These are phyloP conservation scores for Leptinotarsa juncta DNA, from an alignment of 2,888 invertebrate genomes.

Conservation along the genomic window DNA sequence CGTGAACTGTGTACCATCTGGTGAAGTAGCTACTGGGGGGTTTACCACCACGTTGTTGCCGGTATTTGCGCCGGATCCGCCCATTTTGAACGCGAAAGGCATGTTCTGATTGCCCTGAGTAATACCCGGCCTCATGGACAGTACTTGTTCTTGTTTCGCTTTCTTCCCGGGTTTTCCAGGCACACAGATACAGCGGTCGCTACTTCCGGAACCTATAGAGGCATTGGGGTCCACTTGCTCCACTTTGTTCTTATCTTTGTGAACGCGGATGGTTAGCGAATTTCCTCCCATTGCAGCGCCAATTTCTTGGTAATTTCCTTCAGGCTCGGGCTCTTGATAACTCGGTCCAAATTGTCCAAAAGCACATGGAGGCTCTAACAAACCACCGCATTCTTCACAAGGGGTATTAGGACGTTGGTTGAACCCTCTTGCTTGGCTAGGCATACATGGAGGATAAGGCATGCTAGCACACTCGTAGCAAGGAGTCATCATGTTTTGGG, in stretches of 20 bases:
- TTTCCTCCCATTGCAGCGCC: constrained; percentile 75
- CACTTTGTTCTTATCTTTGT: constrained; percentile 69
- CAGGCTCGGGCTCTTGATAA: constrained; percentile 26
- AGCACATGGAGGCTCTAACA: constrained; percentile 17
- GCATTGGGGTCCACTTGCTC: constrained; percentile 60
- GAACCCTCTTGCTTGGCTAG: constrained; percentile 1
- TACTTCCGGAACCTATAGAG: constrained; percentile 12
- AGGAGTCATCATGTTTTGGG: constrained; percentile 36
- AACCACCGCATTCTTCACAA: constrained; percentile 27
- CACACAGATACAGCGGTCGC: constrained; percentile 52
- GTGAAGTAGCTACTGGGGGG: constrained; percentile 67
- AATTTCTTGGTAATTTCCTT: constrained; percentile 73
- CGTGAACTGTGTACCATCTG: constrained; percentile 70
- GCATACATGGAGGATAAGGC: constrained; percentile 38
- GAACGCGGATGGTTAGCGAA: constrained; percentile 74
- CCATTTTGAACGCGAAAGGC: constrained; percentile 40
- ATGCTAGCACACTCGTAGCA: constrained; percentile 50
- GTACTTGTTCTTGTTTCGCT: constrained; percentile 9
- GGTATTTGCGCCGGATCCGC: constrained; percentile 45
- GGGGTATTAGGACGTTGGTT: constrained; percentile 24
- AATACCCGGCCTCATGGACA: background rate
- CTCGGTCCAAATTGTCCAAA: background rate
- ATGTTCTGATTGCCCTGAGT: constrained; percentile 11
- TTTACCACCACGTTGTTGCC: constrained; percentile 59
- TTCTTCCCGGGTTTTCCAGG: constrained; percentile 38